Conservation (phyloP, 2,797 vertebrate genomes). For the Luscinia megarhynchos region DNA sequence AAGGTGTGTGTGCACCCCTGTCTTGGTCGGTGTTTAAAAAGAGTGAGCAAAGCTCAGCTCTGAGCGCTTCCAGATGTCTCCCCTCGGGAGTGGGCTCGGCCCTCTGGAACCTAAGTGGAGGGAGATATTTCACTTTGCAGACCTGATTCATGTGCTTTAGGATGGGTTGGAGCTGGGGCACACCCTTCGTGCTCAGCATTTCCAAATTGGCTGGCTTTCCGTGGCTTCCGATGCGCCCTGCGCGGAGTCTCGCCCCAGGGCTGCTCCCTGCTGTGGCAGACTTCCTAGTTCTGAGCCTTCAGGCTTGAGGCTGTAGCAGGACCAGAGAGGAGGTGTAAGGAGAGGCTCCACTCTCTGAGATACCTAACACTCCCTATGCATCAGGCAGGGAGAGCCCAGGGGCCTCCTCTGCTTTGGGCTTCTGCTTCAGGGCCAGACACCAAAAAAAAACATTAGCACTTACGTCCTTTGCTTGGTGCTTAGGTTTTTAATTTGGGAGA, state of each 20-base stretch:
- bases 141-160: constrained; percentile 51
- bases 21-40: neutral
- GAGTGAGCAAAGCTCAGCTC: constrained; percentile 20
- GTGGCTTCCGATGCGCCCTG: neutral
- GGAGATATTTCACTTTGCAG: constrained; percentile 60
- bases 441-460: neutral
- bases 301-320: constrained; percentile 53
- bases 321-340: constrained; percentile 38
- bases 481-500: neutral
- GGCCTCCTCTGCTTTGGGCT: neutral
- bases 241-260: constrained; percentile 19
- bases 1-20: neutral
- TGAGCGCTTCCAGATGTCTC: constrained; percentile 59
- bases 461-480: neutral
- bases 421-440: neutral
- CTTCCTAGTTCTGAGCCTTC: constrained; percentile 57
- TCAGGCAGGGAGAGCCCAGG: neutral
- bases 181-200: constrained; percentile 67
- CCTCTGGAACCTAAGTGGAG: constrained; percentile 41
- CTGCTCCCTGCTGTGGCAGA: constrained; percentile 54
- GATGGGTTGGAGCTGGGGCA: constrained; percentile 29
- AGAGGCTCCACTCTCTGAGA: neutral
- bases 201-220: constrained; percentile 64
- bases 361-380: neutral
- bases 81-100: constrained; percentile 65